These are phyloP conservation scores for Anodontia alba DNA, from an alignment of 2,888 invertebrate genomes.

Conservation along the genomic window DNA sequence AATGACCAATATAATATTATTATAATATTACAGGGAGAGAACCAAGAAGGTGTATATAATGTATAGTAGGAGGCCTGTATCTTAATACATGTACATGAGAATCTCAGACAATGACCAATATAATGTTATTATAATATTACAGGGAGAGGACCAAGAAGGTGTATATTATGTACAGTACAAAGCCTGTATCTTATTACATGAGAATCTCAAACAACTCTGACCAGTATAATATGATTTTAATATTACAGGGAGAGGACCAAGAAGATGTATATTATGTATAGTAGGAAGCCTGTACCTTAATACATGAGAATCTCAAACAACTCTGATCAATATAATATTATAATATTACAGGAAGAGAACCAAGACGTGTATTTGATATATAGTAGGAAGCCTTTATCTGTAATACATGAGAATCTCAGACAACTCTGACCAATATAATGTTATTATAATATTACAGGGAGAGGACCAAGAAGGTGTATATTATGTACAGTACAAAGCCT, in stretches of 20 bases:
- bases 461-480: conserved; percentile 91
- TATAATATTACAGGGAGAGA: conserved; percentile 87
- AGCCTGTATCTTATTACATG: conserved; percentile 89
- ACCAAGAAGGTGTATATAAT: conserved; percentile 92
- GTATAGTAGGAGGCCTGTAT: conserved; percentile 91
- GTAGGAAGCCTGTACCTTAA: conserved; percentile 89
- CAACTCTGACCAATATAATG: too few species aligned
- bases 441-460: conserved; percentile 86
- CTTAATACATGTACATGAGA: conserved; percentile 90
- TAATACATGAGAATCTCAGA: too few species aligned
- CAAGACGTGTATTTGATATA: too few species aligned
- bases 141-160: conserved; percentile 86
- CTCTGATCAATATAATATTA: too few species aligned
- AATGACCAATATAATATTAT: too few species aligned
- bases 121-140: too few species aligned
- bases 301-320: too few species aligned
- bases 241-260: conserved; percentile 86
- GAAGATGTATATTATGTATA: conserved; percentile 91
- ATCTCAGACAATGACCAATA: too few species aligned
- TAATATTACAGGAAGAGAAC: too few species aligned
- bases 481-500: conserved; percentile 91
- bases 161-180: conserved; percentile 92
- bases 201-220: too few species aligned
- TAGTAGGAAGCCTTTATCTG: too few species aligned
- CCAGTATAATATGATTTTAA: too few species aligned